These are phyloP conservation scores for Dyspetes luteomarginatus DNA, from an alignment of 2,888 invertebrate species.

Conservation along the genomic window DNA sequence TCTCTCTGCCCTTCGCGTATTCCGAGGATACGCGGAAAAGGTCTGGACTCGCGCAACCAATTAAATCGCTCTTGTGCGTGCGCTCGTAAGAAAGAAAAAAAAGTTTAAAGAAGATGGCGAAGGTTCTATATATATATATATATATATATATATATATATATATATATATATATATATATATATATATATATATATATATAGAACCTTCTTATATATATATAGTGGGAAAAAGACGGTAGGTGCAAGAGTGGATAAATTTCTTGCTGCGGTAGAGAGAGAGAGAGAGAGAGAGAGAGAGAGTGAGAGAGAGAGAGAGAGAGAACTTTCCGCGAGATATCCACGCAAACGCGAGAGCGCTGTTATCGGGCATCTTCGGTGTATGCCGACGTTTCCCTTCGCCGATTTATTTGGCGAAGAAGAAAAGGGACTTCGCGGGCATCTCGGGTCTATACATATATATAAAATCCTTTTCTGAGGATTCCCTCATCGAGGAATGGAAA, in stretches of 20 bases:
- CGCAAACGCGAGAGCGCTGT: slow-evolving; percentile 55
- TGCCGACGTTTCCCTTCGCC: slow-evolving; percentile 56
- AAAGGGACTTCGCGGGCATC: slow-evolving; percentile 52
- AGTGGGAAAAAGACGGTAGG: slow-evolving; percentile 51
- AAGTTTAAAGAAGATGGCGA: slow-evolving; percentile 41
- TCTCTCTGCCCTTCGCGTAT: neutral
- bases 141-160: neutral
- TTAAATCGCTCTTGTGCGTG: slow-evolving; percentile 54
- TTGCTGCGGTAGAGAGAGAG: slow-evolving; percentile 42
- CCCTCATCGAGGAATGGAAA: slow-evolving; percentile 48
- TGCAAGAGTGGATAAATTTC: slow-evolving; percentile 63
- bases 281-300: slow-evolving; percentile 8
- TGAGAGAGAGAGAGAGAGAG: neutral
- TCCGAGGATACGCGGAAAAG: slow-evolving; percentile 13
- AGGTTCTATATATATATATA: neutral
- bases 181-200: neutral
- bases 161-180: neutral
- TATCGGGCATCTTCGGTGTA: slow-evolving; percentile 61
- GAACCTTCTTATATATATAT: no score
- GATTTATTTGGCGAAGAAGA: slow-evolving; percentile 64
- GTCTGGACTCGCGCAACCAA: slow-evolving; percentile 50
- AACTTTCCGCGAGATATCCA: slow-evolving; percentile 57
- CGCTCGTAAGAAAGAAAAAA: slow-evolving; percentile 31
- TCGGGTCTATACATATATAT: slow-evolving; percentile 12
- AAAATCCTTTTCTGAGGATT: neutral